Evolutionary conservation across 2,888 invertebrate genomes (phyloP), one percentile per base, ranked within the genome.

Genomic region (Torymus aiolomorphi): DNA sequence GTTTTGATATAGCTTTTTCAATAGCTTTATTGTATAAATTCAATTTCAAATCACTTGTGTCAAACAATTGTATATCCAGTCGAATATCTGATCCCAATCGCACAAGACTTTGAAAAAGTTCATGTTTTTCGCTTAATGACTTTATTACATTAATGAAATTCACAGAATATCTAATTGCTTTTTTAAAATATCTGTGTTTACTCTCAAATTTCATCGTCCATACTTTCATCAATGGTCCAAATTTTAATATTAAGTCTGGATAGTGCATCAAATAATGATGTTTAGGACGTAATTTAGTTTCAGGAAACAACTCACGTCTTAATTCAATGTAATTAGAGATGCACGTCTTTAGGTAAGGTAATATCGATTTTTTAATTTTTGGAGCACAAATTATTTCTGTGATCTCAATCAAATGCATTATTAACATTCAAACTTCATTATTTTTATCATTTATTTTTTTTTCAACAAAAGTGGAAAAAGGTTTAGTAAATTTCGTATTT

Each of bases 61-160:
- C 1, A 1, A 1, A 20, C 20, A 20, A 1, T 20, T 20, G 20
- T 59, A 52, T 18, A 20, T 82, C 71, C 31, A 59, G 8, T 57
- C 72, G 8, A 13, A 81, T 76, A 67, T 74, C 69, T 24, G 54
- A 18, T 11, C 82, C 81, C 18, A 81, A 63, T 4, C 80, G 76
- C 16, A 81, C 12, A 16, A 31, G 31, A 14, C 65, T 49, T 63
- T 82, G 80, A 0, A 52, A 75, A 3, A 80, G 67, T 66, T 82
- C 80, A 71, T 82, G 80, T 31, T 82, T 80, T 20, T 54, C 66
- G 42, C 79, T 71, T 12, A 82, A 42, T 10, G 78, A 71, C 49
- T 76, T 59, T 0, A 70, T 61, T 4, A 82, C 75, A 79, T 80
- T 83, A 69, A 78, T 82, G 59, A 82, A 84, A 74, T 84, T 84